Evolutionary conservation across 1,140 invertebrate species (phyloP).

Genomic region (Uloborus diversus): DNA sequence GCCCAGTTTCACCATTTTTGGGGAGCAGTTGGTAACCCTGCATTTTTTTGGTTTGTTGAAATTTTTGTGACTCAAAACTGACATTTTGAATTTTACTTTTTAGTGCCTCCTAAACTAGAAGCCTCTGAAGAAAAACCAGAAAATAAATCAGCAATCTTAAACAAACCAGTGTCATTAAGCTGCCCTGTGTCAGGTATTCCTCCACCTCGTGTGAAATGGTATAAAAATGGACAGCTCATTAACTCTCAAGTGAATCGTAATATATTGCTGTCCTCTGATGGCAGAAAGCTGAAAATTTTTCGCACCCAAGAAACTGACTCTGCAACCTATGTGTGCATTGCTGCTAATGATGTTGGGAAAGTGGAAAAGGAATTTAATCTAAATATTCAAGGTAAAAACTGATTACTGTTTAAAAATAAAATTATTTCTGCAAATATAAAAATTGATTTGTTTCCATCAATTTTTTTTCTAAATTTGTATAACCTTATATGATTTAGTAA

Average conservation of each 20-base stretch:
- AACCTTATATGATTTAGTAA: no score
- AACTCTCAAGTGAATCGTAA: not conserved
- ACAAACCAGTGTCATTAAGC: constrained; percentile 39
- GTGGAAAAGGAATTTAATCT: constrained; percentile 73
- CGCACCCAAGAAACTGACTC: constrained; percentile 71
- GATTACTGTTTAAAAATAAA: not conserved
- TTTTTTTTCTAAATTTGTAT: no score
- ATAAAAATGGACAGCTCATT: constrained; percentile 44
- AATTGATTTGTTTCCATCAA: not conserved
- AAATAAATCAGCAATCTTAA: constrained; percentile 30
- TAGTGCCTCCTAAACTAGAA: constrained; percentile 60
- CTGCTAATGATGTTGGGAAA: constrained; percentile 65
- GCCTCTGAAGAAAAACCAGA: constrained; percentile 23
- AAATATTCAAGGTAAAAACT: constrained; percentile 72
- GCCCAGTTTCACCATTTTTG: no score
- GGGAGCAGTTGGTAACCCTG: no score
- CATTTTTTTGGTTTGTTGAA: no score
- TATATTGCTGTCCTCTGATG: constrained; percentile 21
- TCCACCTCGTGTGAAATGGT: constrained; percentile 47
- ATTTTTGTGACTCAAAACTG: no score
- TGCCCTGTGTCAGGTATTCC: constrained; percentile 50
- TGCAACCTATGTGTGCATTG: constrained; percentile 86
- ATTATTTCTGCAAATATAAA: not conserved
- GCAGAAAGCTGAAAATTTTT: constrained; percentile 20
- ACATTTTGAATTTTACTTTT: constrained; percentile 41